Evolutionary conservation across 1,140 invertebrate species (phyloP), one percentile per base, ranked within the genome.

Genomic region (Zaprionus ornatus): DNA sequence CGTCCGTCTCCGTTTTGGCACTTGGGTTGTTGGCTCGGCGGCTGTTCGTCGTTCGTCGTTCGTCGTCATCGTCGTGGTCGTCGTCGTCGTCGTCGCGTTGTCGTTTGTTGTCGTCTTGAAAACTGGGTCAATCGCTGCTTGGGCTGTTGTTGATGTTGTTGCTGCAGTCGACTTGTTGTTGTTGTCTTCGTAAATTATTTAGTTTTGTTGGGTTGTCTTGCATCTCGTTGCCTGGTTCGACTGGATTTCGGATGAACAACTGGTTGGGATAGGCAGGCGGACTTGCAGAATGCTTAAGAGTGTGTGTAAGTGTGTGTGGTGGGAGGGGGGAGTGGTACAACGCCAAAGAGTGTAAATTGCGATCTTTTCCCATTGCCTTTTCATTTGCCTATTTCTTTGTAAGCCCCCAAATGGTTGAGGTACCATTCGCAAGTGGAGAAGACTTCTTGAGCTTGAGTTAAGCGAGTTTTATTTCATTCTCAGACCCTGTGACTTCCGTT

Each of bases 121-220:
- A 91, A 91, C 87, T 91, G 83, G 87, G 87, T 91, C 87, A 91
- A 91, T 91, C 87, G 90, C 83, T 90, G 77, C 74, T 85, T 79
- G 71, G 67, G 75, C 60, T 74, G 80, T 81, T 82, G 69, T 73
- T 50, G 67, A 66, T 63, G 63, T 74, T 71, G 60, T 62, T 45
- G 40, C 6, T 17, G 25, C 40, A 45, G n/a, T 45, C n/a, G 40
- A 56, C 13, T 60, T 60, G 37, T 25, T 55, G 65, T 27, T 71
- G 48, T 56, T 64, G 37, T 61, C 48, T 40, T 55, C 37, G 52
- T 50, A 50, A 19, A 50, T 29, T 77, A 67, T 61, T 77, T 81
- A 63, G 75, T 75, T 63, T 64, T 73, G 74, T 63, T 84, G 69
- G 82, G 57, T 77, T 87, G 71, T 71, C 77, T 80, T 88, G 85